Evolutionary conservation across 92 coral and sea anemone genomes (phyloP), one percentile per base, ranked within the genome.

Genomic region (Bergia sp.): DNA sequence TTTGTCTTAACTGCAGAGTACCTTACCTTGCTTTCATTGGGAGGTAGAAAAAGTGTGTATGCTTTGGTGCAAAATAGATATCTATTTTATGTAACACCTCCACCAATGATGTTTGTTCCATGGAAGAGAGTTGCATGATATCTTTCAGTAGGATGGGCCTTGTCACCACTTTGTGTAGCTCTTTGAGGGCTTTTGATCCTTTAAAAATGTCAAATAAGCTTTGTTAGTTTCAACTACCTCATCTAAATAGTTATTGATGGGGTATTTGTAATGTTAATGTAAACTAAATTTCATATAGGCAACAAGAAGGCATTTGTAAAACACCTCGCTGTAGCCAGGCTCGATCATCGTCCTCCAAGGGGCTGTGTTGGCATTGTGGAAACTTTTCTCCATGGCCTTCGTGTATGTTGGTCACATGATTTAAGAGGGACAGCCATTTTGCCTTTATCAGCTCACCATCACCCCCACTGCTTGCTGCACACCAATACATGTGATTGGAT

Each of bases 1-100:
- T 47, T 8, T 47, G 8, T 47, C 53, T 4, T 47, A 4, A 47
- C 53, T 47, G 53, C 53, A 47, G 53, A 47, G 53, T 6, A 38
- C 4, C 57, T 77, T 64, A 90, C 92, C 88, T 81, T 79, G 93
- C 93, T 87, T 87, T 90, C 93, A 90, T 90, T 61, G 88, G 80
- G 13, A 69, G 93, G 81, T 90, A 91, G 47, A 91, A 91, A 37
- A 81, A 81, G 66, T 91, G 90, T 11, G 93, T 87, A 80, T 91
- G 89, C 37, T 86, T 91, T 15, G 93, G 93, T 2, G 90, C 88
- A 81, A 91, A 91, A 85, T 87, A 91, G 18, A 91, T 69, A 64
- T 87, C 93, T 5, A 91, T 80, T 69, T 91, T 85, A 76, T 87
- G 93, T 15, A 82, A 42, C 36, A 87, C 86, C 41, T 91, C 93